phyloP scores from a whole-genome alignment of 2,888 invertebrate genomes.

The Malthinus seriepunctatus region DNA sequence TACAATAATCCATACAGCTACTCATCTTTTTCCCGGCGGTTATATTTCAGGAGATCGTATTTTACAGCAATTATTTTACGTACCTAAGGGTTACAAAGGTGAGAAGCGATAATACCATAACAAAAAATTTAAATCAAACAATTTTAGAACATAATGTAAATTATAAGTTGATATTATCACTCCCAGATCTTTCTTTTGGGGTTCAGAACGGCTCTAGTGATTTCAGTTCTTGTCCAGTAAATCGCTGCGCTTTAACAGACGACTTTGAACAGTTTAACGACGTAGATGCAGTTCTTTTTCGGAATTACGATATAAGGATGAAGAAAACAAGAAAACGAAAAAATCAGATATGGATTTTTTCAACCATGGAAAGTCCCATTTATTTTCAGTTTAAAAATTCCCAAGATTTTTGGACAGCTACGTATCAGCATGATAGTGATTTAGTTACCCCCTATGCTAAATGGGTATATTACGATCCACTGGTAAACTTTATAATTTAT shows the following conservation, averaged over 20 bases:
- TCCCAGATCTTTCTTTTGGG: too few relatives aligned
- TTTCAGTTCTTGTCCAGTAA: constrained; percentile 81
- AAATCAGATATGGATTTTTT: constrained; percentile 89
- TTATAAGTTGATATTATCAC: constrained; percentile 77
- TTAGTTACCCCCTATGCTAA: constrained; percentile 95
- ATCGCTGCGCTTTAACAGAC: constrained; percentile 79
- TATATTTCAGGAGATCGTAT: constrained; percentile 75
- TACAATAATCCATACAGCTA: too few relatives aligned
- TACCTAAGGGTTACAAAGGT: constrained; percentile 73
- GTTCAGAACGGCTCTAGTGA: constrained; percentile 76
- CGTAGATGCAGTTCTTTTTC: constrained; percentile 88
- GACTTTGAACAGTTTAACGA: constrained; percentile 70
- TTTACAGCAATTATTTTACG: constrained; percentile 84
- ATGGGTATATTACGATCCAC: constrained; percentile 85
- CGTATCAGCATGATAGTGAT: constrained; percentile 92
- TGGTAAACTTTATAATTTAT: constrained; percentile 39
- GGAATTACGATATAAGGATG: constrained; percentile 85
- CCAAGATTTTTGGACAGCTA: constrained; percentile 93
- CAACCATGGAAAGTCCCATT: constrained; percentile 93
- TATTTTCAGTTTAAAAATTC: constrained; percentile 83
- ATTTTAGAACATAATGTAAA: constrained; percentile 51
- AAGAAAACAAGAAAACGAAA: constrained; percentile 69
- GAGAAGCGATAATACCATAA: too few relatives aligned
- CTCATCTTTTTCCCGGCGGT: constrained; percentile 80
- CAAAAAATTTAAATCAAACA: background rate